A percentile compares a stretch with the other conserved stretches of the same genome.
Evolutionary conservation across 2,888 invertebrate genomes (phyloP).

Genomic region (Caenorhabditis sp.): DNA sequence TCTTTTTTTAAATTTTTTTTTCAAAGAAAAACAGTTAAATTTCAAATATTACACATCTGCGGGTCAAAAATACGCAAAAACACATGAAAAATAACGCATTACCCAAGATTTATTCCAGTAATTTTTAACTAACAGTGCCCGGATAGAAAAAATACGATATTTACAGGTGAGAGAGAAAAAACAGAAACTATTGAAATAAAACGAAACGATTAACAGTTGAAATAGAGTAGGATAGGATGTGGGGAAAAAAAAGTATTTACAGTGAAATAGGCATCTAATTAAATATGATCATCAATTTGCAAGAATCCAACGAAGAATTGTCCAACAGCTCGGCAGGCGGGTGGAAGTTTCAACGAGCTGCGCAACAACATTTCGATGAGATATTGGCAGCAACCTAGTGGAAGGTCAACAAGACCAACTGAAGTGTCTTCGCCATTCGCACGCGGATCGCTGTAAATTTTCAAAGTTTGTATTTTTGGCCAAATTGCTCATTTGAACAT

Average conservation of each 20-base stretch:
- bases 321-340: slow-evolving; percentile 61
- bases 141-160: background rate
- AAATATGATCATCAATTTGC: slow-evolving; percentile 32
- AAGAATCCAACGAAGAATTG: slow-evolving; percentile 64
- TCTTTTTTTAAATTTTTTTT: background rate
- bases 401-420: slow-evolving; percentile 60
- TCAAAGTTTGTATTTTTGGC: background rate
- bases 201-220: background rate
- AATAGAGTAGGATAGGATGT: background rate
- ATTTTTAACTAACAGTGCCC: background rate
- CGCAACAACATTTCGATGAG: slow-evolving; percentile 56
- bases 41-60: background rate
- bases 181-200: background rate
- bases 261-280: background rate
- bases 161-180: background rate
- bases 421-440: slow-evolving; percentile 67
- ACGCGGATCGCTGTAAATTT: slow-evolving; percentile 60
- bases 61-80: background rate
- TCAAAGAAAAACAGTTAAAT: too few species aligned
- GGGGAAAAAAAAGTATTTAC: background rate
- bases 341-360: slow-evolving; percentile 58
- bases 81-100: background rate
- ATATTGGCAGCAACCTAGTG: slow-evolving; percentile 42
- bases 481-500: background rate
- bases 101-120: background rate